A percentile compares a stretch with the other conserved stretches of the same genome.
Evolutionary conservation across 2,113 vertebrate genomes (phyloP).

Genomic region (Macrotis lagotis): DNA sequence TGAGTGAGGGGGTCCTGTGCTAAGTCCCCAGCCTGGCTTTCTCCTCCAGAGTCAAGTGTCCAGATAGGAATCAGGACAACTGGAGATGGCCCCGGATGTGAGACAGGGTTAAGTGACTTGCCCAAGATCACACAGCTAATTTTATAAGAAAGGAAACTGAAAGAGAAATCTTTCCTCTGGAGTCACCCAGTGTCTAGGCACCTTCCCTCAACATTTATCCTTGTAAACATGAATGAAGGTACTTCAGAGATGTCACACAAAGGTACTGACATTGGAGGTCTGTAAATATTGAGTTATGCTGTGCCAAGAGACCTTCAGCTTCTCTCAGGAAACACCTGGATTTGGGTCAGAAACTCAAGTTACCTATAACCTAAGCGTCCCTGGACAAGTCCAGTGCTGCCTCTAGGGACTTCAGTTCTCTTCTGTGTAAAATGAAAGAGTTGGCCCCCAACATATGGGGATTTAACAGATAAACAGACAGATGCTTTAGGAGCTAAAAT

Average conservation of each 20-base stretch:
- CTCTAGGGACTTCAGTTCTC: neutral
- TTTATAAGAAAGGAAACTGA: too few relatives aligned
- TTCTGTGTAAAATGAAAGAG: neutral
- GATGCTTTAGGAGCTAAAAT: neutral
- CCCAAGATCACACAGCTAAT: too few relatives aligned
- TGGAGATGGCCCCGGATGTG: too few relatives aligned
- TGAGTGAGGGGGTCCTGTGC: too few relatives aligned
- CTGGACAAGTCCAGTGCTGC: neutral
- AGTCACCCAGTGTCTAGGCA: neutral
- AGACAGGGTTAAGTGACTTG: too few relatives aligned
- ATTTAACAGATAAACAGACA: neutral
- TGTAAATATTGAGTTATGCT: neutral
- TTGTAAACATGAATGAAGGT: neutral
- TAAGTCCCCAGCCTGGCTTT: too few relatives aligned
- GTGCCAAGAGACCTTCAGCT: too few relatives aligned
- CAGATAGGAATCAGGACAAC: too few relatives aligned
- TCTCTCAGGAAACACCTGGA: neutral
- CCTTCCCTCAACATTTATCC: neutral
- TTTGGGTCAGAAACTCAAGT: neutral
- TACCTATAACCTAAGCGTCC: neutral
- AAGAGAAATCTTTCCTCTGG: neutral
- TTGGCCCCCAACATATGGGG: neutral
- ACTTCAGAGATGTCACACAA: neutral
- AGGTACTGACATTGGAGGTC: neutral
- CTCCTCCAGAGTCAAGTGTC: too few relatives aligned